Evolutionary conservation across 2,113 vertebrate genomes (phyloP).

Genomic region (Tragelaphus strepsiceros): DNA sequence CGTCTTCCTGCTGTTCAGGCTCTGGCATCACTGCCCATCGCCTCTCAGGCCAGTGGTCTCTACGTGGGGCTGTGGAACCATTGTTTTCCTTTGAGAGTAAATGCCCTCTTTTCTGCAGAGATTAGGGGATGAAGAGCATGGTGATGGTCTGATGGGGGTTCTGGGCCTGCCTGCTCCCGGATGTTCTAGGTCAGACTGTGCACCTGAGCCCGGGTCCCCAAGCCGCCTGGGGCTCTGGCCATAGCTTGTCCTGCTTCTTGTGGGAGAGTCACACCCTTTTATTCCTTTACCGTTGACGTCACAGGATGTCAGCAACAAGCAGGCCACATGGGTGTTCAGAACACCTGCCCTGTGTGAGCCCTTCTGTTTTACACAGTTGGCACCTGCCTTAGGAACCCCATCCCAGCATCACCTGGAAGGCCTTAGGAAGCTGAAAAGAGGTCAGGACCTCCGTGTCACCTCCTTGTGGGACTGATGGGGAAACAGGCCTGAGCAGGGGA

Average conservation of each 20-base stretch:
- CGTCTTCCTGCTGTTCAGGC: not conserved
- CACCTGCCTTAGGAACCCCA: fast-evolving
- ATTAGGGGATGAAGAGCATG: too few relatives aligned
- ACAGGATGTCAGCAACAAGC: not conserved
- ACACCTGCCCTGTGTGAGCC: not conserved
- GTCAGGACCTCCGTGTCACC: fast-evolving
- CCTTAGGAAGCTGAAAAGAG: not conserved
- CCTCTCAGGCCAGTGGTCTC: not conserved
- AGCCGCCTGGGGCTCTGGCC: not conserved
- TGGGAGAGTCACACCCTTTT: not conserved
- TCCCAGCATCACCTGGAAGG: not conserved
- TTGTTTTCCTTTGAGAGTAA: not conserved
- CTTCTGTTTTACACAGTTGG: not conserved
- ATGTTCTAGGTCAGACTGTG: not conserved
- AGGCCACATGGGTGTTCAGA: fast-evolving
- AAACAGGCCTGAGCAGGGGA: not conserved
- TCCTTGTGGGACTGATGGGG: not conserved
- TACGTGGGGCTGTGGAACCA: not conserved
- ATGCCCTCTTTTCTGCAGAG: not conserved
- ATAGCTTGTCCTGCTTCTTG: not conserved
- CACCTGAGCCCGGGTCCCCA: not conserved
- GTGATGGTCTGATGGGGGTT: fast-evolving
- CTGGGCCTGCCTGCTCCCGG: not conserved
- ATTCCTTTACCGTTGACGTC: not conserved
- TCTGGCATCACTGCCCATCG: not conserved